A percentile compares a stretch with the other conserved stretches of the same genome.
Conservation (phyloP, 23 tunicate genomes). For the Pegea sp. region DNA sequence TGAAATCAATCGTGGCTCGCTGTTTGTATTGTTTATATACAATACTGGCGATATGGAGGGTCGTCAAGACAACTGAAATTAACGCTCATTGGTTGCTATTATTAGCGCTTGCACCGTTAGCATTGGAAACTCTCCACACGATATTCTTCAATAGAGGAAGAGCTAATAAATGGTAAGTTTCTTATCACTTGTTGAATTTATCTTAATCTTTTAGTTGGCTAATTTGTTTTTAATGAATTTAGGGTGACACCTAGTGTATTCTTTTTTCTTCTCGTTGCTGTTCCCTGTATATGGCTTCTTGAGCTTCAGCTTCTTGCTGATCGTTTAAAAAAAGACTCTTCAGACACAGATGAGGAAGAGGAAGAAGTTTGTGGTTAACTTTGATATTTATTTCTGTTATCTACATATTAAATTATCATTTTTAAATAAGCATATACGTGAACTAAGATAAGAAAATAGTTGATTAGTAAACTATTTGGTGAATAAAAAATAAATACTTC, state of each 20-base stretch:
- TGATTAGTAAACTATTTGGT: no score
- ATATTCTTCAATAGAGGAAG: slow-evolving; percentile 11
- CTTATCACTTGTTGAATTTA: neutral
- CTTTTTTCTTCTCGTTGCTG: slow-evolving; percentile 27
- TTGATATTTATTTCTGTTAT: no score
- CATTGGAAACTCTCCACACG: slow-evolving; percentile 34
- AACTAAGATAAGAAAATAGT: no score
- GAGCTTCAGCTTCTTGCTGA: slow-evolving; percentile 36
- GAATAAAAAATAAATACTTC: no score
- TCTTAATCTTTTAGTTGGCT: no score
- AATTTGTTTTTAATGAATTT: neutral
- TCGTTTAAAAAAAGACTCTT: slow-evolving; percentile 1
- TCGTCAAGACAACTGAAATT: slow-evolving; percentile 23
- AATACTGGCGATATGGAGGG: slow-evolving; percentile 55
- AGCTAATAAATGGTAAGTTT: slow-evolving; percentile 52
- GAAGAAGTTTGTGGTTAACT: neutral
- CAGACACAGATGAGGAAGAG: neutral
- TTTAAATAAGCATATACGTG: no score
- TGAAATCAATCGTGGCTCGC: slow-evolving; percentile 46
- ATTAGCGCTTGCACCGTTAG: slow-evolving; percentile 23
- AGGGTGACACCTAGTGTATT: slow-evolving; percentile 78
- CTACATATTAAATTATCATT: no score
- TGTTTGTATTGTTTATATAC: slow-evolving; percentile 29
- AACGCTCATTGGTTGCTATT: slow-evolving; percentile 39
- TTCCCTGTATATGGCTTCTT: slow-evolving; percentile 69